A percentile compares a stretch with the other conserved stretches of the same genome.
phyloP scores from a whole-genome alignment of 2,888 invertebrate species.

The Oeneis ivallda region DNA sequence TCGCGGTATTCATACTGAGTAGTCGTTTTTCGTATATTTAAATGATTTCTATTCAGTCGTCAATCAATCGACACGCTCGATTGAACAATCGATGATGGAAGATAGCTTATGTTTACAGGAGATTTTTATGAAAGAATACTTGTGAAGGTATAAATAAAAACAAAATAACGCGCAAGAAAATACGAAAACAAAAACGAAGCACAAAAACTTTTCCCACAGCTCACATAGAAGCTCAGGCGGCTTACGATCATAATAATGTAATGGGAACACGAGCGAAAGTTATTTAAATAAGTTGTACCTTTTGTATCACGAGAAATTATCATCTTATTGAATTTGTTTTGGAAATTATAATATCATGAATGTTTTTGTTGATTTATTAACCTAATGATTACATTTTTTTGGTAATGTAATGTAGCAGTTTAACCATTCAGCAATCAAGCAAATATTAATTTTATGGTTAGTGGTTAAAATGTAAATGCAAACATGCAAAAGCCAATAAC shows the following conservation, averaged over 20 bases:
- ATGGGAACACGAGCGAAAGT: conserved; percentile 34
- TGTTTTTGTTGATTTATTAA: conserved; percentile 4
- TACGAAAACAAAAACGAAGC: conserved; percentile 17
- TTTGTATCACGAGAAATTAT: conserved; percentile 17
- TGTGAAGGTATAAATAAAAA: conserved; percentile 2
- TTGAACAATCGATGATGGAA: conserved; percentile 9
- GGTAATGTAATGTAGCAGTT: neutral
- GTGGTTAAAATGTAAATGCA: neutral
- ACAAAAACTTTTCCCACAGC: conserved; percentile 32
- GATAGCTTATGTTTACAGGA: conserved; percentile 8
- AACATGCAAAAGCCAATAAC: neutral
- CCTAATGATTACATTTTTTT: neutral
- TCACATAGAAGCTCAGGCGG: conserved; percentile 32
- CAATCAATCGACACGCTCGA: conserved; percentile 14
- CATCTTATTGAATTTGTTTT: conserved; percentile 15
- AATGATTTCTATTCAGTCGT: conserved; percentile 19
- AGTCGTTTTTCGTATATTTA: conserved; percentile 13
- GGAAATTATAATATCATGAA: conserved; percentile 13
- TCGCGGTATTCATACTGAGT: neutral
- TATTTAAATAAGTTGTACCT: conserved; percentile 17
- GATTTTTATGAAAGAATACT: conserved; percentile 5
- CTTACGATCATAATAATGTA: conserved; percentile 29
- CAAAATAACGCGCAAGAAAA: conserved; percentile 8
- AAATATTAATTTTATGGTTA: neutral
- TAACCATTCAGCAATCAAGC: neutral